Evolutionary conservation across 2,797 vertebrate genomes (phyloP).

Genomic region (Pelodytes ibericus): DNA sequence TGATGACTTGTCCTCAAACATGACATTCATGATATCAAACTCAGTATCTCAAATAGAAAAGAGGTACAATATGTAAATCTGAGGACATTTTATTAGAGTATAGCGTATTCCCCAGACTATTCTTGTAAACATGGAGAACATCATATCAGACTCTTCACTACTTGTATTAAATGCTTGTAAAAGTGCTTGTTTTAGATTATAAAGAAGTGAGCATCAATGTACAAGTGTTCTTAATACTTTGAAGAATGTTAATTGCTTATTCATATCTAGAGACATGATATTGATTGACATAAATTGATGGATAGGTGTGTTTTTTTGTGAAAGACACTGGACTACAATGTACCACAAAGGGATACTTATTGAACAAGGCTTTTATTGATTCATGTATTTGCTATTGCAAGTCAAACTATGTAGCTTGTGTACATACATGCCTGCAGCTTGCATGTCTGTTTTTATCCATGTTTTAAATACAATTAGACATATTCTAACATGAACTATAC

Average conservation of each 20-base stretch:
- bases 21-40: neutral
- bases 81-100: neutral
- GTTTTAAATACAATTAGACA: too few species aligned
- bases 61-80: neutral
- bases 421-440: neutral
- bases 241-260: slow-evolving; percentile 11
- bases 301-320: slow-evolving; percentile 24
- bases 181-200: neutral
- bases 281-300: slow-evolving; percentile 31
- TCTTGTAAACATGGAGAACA: too few species aligned
- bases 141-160: neutral
- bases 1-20: neutral
- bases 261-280: neutral
- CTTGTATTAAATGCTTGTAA: neutral
- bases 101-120: neutral
- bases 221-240: neutral
- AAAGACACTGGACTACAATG: slow-evolving; percentile 3
- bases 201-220: neutral
- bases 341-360: slow-evolving; percentile 22
- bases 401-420: neutral
- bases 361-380: slow-evolving; percentile 15
- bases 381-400: slow-evolving; percentile 23
- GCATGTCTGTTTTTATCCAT: neutral
- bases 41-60: neutral
- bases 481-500: too few species aligned